These are phyloP conservation scores for Piscicola geometra DNA, from an alignment of 2,888 invertebrate genomes.

Conservation along the genomic window DNA sequence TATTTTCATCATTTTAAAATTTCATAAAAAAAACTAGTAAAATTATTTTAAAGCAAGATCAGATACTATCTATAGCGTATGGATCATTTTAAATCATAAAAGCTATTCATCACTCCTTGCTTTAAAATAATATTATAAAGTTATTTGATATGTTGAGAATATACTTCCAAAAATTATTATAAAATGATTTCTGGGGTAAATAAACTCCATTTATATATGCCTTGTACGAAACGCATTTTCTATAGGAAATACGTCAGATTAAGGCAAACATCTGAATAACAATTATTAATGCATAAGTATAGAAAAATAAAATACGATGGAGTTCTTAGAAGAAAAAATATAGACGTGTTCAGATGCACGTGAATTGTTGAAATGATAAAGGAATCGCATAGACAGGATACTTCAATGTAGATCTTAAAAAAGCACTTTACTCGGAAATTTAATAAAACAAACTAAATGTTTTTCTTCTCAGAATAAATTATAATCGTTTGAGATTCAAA, in stretches of 20 bases:
- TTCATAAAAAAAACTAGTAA: background rate
- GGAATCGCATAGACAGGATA: too few relatives aligned
- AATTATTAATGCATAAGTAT: background rate
- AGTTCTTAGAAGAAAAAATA: too few relatives aligned
- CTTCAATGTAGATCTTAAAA: too few relatives aligned
- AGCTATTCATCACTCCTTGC: background rate
- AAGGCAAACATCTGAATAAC: background rate
- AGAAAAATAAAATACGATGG: too few relatives aligned
- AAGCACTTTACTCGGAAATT: too few relatives aligned
- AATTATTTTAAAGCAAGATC: background rate
- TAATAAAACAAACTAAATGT: too few relatives aligned
- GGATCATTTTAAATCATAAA: background rate
- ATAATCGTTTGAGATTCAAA: too few relatives aligned
- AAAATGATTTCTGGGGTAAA: background rate
- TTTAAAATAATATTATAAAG: background rate
- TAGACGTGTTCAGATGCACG: too few relatives aligned
- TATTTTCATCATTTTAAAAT: background rate
- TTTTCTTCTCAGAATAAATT: too few relatives aligned
- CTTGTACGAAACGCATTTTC: background rate
- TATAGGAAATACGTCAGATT: conserved; percentile 6
- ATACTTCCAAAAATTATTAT: background rate
- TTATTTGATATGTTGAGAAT: background rate
- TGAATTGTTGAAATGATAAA: too few relatives aligned
- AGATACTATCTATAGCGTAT: conserved; percentile 2
- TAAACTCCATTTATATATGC: background rate